Evolutionary conservation across 2,113 vertebrate genomes (phyloP), one percentile per base, ranked within the genome.

Genomic region (Gallinago paraguaiae): DNA sequence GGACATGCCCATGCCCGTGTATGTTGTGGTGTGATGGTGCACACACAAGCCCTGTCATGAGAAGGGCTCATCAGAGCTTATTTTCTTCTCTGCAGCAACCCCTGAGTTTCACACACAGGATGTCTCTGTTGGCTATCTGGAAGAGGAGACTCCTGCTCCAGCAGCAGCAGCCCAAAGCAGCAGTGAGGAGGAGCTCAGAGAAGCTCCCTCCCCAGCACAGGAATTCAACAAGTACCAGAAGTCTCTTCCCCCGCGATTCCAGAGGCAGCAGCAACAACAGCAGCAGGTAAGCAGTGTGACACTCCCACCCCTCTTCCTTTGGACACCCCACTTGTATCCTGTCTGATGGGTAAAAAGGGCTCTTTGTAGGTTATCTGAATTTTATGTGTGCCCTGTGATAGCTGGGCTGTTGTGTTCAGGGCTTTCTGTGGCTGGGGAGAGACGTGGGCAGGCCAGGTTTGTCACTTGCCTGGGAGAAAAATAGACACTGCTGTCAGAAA

Each of bases 161-260:
- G 82, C 96, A 4, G 90, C 93, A 27, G 82, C 94, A 50, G 93
- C 92, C 92, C 98, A 95, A 86, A 97, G 94, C 85, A 98, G 97
- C 91, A 98, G 97, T 67, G 99, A 98, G 23, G 99, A 99, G 24
- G 99, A 99, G 45, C 86, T 94, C 59, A 95, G 96, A 43, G 99
- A 99, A 91, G 96, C 98, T 4, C 95, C 97, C 11, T 99, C 99
- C 2, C 98, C 99, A 3, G 94, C 97, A 33, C 98, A 98, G 48
- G 99, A 99, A n/a, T 98, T 98, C 82, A 95, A 48, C 88, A 99
- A 99, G 80, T 99, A 98, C 61, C 99, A 98, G 90, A 99, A 99
- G 90, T 97, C 99, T 8, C 96, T 99, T 46, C 98, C 99, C 10
- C 99, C 99, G 3, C 98, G 99, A 24, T 99, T 99, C 94, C 99